Evolutionary conservation across 1,140 invertebrate species (phyloP).

Genomic region (Pristionchus pacificus): DNA sequence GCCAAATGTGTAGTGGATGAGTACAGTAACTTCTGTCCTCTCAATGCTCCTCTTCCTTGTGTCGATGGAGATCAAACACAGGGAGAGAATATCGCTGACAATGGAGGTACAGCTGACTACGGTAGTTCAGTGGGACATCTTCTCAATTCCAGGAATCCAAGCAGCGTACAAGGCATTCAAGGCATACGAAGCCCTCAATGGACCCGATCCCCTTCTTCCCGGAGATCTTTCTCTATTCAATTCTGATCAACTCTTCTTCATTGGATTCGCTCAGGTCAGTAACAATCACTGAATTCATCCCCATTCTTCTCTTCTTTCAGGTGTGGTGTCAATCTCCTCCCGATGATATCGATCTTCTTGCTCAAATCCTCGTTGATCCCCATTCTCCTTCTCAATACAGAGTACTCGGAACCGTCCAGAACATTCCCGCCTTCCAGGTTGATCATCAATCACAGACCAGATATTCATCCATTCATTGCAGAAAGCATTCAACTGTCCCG

Average conservation of each 20-base stretch:
- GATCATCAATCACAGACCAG: not conserved
- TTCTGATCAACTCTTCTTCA: constrained; percentile 51
- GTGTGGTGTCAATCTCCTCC: constrained; percentile 40
- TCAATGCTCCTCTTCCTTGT: constrained; percentile 44
- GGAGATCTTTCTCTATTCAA: constrained; percentile 39
- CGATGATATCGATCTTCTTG: constrained; percentile 19
- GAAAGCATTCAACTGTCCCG: constrained; percentile 50
- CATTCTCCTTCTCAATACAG: constrained; percentile 41
- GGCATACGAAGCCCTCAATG: constrained; percentile 37
- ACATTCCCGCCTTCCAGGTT: not conserved
- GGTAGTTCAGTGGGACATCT: constrained; percentile 1
- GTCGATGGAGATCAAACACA: constrained; percentile 79
- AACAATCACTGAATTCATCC: not conserved
- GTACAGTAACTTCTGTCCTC: constrained; percentile 73
- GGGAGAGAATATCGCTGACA: constrained; percentile 91
- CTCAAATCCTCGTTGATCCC: constrained; percentile 39
- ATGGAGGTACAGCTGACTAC: constrained; percentile 73
- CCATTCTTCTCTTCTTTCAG: not conserved
- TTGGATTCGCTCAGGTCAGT: constrained; percentile 42
- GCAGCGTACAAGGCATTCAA: constrained; percentile 46
- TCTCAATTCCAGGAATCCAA: constrained; percentile 46
- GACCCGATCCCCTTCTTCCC: constrained; percentile 47
- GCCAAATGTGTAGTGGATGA: constrained; percentile 82
- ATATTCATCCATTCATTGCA: constrained; percentile 52
- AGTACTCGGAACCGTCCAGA: constrained; percentile 34